These are phyloP conservation scores for Anolis sagrei DNA, from an alignment of 2,113 vertebrate genomes.

Conservation along the genomic window DNA sequence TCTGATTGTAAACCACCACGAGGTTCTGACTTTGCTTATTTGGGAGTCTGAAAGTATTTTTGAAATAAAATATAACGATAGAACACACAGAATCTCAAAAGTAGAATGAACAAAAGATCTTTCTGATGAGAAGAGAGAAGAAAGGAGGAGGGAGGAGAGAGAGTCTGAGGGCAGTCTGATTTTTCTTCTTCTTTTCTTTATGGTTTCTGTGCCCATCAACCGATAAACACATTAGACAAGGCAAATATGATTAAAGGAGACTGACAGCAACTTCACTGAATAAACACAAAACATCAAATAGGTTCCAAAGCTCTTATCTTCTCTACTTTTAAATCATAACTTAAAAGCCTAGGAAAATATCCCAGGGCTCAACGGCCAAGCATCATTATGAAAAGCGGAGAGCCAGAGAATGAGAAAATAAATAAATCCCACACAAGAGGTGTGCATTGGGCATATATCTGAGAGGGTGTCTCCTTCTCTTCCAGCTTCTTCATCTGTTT, in stretches of 20 bases:
- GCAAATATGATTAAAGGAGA: conserved; percentile 47
- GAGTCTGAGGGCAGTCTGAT: background rate
- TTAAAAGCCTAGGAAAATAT: conserved; percentile 47
- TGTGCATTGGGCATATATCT: background rate
- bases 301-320: conserved; percentile 28
- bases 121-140: background rate
- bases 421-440: background rate
- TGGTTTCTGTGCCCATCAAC: conserved; percentile 33
- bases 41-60: background rate
- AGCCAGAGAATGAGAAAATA: background rate
- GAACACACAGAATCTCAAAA: conserved; percentile 8
- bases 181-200: conserved; percentile 20
- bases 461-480: conserved; percentile 9
- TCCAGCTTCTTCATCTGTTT: conserved; percentile 8
- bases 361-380: conserved; percentile 34
- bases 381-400: conserved; percentile 29
- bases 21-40: background rate
- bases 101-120: background rate
- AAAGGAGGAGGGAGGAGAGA: background rate
- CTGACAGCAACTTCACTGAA: conserved; percentile 37
- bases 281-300: conserved; percentile 53
- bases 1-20: background rate
- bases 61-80: background rate
- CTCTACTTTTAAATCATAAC: conserved; percentile 25
- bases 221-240: conserved; percentile 32